A percentile compares a stretch with the other conserved stretches of the same genome.
phyloP scores from a whole-genome alignment of 2,888 invertebrate genomes.

The Melieria picta region DNA sequence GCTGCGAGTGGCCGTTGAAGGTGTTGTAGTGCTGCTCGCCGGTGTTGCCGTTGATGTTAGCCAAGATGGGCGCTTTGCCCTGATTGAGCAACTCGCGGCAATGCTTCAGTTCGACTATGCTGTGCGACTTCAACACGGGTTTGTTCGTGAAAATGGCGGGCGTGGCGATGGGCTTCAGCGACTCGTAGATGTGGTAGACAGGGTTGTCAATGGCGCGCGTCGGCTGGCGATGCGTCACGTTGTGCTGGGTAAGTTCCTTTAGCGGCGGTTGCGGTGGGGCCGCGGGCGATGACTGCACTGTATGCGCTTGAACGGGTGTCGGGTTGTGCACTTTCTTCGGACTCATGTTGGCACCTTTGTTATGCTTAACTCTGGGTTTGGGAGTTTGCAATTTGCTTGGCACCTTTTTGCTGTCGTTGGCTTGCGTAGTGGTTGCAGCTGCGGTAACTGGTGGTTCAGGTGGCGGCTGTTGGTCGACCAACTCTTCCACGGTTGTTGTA shows the following conservation, averaged over 20 bases:
- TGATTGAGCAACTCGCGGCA: constrained; percentile 40
- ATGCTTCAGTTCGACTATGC: constrained; percentile 57
- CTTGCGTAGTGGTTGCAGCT: constrained; percentile 9
- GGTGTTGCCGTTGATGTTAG: constrained; percentile 4
- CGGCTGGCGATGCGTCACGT: constrained; percentile 48
- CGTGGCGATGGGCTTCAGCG: constrained; percentile 66
- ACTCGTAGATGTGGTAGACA: constrained; percentile 83
- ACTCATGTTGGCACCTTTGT: constrained; percentile 37
- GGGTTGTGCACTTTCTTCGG: constrained; percentile 23
- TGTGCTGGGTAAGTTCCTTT: constrained; percentile 51
- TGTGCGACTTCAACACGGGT: constrained; percentile 58
- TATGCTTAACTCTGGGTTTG: constrained; percentile 26
- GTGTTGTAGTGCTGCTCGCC: constrained; percentile 20
- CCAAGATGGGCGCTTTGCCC: constrained; percentile 25
- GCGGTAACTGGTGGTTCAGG: background rate
- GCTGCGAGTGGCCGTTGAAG: constrained; percentile 33
- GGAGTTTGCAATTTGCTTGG: constrained; percentile 20
- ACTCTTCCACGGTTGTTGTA: constrained; percentile 5
- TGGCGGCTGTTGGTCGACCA: too few relatives aligned
- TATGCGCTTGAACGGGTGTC: constrained; percentile 30
- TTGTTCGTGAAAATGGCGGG: constrained; percentile 57
- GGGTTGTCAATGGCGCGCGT: constrained; percentile 74
- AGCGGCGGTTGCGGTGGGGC: constrained; percentile 45
- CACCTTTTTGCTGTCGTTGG: constrained; percentile 25
- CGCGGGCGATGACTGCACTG: constrained; percentile 46